These are phyloP conservation scores for Acrocyrtus sp. DNA, from an alignment of 2,888 invertebrate species.

Conservation along the genomic window DNA sequence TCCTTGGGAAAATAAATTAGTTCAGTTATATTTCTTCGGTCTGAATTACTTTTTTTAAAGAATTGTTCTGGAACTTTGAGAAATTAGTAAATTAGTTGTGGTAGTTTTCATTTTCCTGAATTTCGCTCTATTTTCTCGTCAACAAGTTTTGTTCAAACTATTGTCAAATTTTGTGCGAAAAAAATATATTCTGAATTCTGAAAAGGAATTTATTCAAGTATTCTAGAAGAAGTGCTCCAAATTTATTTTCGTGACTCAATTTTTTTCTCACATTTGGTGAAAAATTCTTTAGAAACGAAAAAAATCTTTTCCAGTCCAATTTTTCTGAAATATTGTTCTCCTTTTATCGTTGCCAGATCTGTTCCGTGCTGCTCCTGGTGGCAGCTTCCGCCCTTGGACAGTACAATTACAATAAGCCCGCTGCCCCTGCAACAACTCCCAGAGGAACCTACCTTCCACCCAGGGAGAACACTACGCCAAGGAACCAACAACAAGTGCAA, in stretches of 20 bases:
- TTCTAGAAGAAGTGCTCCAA: neutral
- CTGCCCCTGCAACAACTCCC: conserved; percentile 45
- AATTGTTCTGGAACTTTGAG: too few relatives aligned
- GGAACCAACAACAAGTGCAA: conserved; percentile 46
- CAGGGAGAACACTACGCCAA: too few relatives aligned
- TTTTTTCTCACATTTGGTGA: conserved; percentile 8
- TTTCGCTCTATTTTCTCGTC: too few relatives aligned
- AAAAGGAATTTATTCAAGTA: neutral
- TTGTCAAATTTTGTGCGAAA: too few relatives aligned
- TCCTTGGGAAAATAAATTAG: neutral
- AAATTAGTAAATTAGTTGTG: too few relatives aligned
- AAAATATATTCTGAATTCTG: too few relatives aligned
- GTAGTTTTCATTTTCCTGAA: too few relatives aligned
- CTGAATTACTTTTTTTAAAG: too few relatives aligned
- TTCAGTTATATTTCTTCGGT: neutral
- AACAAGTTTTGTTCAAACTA: too few relatives aligned
- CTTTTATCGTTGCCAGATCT: conserved; percentile 38
- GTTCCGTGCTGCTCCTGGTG: conserved; percentile 54
- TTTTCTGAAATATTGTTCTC: conserved; percentile 5
- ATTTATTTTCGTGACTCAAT: neutral
- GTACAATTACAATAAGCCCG: conserved; percentile 57
- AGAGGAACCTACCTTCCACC: conserved; percentile 51
- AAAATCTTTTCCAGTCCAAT: too few relatives aligned
- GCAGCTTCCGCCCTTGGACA: conserved; percentile 52
- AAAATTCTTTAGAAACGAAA: too few relatives aligned